A percentile compares a stretch with the other conserved stretches of the same genome.
Conservation (phyloP, 2,113 vertebrate genomes). For the Callospermophilus lateralis region DNA sequence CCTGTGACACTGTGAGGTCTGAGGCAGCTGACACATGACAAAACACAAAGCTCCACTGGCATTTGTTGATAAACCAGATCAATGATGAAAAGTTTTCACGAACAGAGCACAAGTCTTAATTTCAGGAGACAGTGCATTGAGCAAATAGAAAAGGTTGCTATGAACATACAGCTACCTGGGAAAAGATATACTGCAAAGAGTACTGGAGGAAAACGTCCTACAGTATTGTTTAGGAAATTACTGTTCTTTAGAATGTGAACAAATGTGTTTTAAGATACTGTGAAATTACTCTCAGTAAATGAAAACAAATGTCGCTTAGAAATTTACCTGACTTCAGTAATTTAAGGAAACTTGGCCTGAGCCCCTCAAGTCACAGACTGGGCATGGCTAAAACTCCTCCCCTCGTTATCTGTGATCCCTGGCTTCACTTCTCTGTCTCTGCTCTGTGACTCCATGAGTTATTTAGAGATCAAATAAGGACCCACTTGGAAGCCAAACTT, state of each 20-base stretch:
- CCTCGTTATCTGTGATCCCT: not conserved
- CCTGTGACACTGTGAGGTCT: not conserved
- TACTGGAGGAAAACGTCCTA: not conserved
- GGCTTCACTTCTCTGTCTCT: not conserved
- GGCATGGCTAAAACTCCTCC: not conserved
- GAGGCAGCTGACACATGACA: not conserved
- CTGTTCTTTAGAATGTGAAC: not conserved
- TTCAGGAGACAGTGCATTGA: not conserved
- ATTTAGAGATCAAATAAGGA: not conserved
- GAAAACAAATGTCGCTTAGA: not conserved
- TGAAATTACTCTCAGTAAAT: not conserved
- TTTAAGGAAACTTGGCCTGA: not conserved
- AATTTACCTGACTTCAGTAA: not conserved
- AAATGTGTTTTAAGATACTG: not conserved
- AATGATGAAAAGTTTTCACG: not conserved
- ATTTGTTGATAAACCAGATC: constrained; percentile 44
- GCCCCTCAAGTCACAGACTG: not conserved
- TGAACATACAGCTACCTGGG: not conserved
- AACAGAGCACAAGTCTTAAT: not conserved
- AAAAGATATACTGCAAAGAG: not conserved
- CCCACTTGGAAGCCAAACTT: not conserved
- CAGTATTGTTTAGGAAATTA: constrained; percentile 24
- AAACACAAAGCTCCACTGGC: not conserved
- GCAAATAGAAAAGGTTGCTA: not conserved
- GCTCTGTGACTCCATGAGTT: not conserved